phyloP scores from a whole-genome alignment of 2,113 vertebrate species.

The Cochlearius cochlearius region DNA sequence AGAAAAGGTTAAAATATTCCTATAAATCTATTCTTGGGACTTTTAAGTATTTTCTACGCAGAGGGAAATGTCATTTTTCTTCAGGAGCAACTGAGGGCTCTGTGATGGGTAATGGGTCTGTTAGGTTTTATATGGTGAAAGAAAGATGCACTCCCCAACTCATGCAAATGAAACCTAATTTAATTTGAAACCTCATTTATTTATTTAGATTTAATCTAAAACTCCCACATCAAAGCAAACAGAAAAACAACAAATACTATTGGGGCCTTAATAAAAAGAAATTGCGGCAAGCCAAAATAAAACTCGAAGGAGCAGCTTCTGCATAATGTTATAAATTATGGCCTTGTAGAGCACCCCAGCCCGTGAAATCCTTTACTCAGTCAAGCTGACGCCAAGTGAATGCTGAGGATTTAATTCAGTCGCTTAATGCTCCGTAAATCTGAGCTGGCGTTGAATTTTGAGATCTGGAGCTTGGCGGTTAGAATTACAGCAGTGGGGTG shows the following conservation, averaged over 20 bases:
- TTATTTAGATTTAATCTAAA: constrained; percentile 64
- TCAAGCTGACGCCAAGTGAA: constrained; percentile 46
- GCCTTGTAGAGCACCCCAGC: constrained; percentile 59
- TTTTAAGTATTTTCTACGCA: constrained; percentile 75
- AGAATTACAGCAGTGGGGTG: constrained; percentile 15
- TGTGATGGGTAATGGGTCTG: constrained; percentile 34
- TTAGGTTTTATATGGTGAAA: constrained; percentile 2
- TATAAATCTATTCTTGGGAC: constrained; percentile 82
- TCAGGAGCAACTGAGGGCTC: constrained; percentile 44
- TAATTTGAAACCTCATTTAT: constrained; percentile 63
- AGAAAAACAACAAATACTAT: constrained; percentile 58
- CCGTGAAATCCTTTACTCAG: constrained; percentile 64
- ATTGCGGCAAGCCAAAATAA: constrained; percentile 57
- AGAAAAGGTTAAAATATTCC: constrained; percentile 89
- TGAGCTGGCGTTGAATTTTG: constrained; percentile 38
- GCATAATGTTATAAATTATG: constrained; percentile 58
- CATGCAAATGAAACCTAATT: constrained; percentile 48
- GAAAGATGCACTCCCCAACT: constrained; percentile 21
- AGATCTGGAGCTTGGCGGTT: constrained; percentile 41
- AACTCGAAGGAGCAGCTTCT: constrained; percentile 55
- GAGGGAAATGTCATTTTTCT: constrained; percentile 76
- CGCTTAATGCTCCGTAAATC: constrained; percentile 54
- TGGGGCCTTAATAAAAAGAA: constrained; percentile 67
- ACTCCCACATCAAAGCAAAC: constrained; percentile 66
- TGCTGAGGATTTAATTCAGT: constrained; percentile 63